Conservation (phyloP, 1,140 invertebrate species). For the Aphis gossypii region DNA sequence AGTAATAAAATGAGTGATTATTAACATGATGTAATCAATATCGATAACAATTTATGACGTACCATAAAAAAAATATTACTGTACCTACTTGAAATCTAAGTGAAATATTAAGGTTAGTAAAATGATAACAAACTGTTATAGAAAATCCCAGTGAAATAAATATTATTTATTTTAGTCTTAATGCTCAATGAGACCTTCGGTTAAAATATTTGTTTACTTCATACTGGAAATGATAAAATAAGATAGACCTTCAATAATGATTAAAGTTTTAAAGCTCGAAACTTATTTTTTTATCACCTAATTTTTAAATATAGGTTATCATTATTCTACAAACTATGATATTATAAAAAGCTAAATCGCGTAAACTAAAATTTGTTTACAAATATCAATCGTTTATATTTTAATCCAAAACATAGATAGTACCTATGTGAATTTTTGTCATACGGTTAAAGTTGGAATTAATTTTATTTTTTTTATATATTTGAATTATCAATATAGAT, state of each 20-base stretch:
- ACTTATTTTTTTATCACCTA: background rate
- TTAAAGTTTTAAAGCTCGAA: background rate
- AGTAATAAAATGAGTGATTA: background rate
- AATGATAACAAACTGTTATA: background rate
- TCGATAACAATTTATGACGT: background rate
- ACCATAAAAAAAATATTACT: background rate
- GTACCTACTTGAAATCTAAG: background rate
- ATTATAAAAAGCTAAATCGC: background rate
- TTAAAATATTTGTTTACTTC: background rate
- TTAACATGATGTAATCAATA: background rate
- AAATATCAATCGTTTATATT: background rate
- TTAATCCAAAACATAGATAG: background rate
- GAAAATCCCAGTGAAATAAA: background rate
- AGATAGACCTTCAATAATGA: background rate
- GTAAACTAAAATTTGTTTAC: background rate
- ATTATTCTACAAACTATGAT: background rate
- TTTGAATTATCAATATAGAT: background rate
- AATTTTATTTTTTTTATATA: background rate
- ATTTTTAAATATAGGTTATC: background rate
- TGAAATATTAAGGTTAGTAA: background rate
- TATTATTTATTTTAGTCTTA: background rate
- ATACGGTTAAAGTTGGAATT: background rate
- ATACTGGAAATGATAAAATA: background rate
- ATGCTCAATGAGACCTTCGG: background rate
- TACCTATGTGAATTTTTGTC: background rate